These are phyloP conservation scores for Chelonus formosanus DNA, from an alignment of 2,888 invertebrate species.

Conservation along the genomic window DNA sequence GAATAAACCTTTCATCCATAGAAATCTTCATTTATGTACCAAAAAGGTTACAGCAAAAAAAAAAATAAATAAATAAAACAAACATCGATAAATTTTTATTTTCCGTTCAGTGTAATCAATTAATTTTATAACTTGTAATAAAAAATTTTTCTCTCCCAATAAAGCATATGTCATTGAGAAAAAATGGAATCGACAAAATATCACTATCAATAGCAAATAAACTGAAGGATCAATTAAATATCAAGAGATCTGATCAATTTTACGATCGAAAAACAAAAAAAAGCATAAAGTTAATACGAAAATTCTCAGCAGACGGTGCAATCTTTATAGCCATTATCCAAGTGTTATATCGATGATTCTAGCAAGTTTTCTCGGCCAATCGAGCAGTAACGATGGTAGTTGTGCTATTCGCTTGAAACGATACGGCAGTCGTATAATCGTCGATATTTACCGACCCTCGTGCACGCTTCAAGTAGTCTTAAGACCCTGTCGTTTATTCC, in stretches of 20 bases:
- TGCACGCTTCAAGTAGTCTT: slow-evolving; percentile 19
- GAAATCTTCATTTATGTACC: too few species aligned
- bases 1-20: too few species aligned
- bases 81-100: too few species aligned
- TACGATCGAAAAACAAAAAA: slow-evolving; percentile 33
- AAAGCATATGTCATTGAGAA: too few species aligned
- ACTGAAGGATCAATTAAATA: not conserved
- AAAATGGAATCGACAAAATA: not conserved
- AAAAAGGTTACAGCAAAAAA: too few species aligned
- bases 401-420: slow-evolving; percentile 34
- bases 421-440: slow-evolving; percentile 35
- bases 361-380: slow-evolving; percentile 35
- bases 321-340: slow-evolving; percentile 36
- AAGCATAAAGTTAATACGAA: slow-evolving; percentile 27
- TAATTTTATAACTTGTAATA: too few species aligned
- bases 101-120: too few species aligned
- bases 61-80: too few species aligned
- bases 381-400: slow-evolving; percentile 36
- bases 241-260: not conserved
- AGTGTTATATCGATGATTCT: slow-evolving; percentile 34
- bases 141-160: too few species aligned
- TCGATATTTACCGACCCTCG: slow-evolving; percentile 33
- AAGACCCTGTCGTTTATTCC: slow-evolving; percentile 22
- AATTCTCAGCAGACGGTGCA: slow-evolving; percentile 34
- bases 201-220: too few species aligned